Percentiles rank a stretch among this genome's conserved stretches.
Conservation (phyloP, 2,113 vertebrate species). For the Zosterops pallidus region DNA sequence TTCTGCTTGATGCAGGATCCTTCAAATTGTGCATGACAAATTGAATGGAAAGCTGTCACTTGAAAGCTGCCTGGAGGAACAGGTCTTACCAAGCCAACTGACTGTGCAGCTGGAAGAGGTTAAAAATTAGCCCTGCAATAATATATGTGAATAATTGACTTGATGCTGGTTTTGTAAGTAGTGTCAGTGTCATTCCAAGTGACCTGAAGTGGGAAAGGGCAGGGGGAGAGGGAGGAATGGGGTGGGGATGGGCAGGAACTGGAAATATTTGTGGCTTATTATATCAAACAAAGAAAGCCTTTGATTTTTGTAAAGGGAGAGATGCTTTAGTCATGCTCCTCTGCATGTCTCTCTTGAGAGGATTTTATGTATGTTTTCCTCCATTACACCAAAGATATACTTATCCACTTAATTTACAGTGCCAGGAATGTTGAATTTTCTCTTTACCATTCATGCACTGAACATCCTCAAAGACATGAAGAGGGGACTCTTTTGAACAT, state of each 20-base stretch:
- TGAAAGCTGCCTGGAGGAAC: not conserved
- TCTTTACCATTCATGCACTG: not conserved
- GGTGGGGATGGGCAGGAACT: not conserved
- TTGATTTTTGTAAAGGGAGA: not conserved
- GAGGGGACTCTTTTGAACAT: not conserved
- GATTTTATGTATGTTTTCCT: not conserved
- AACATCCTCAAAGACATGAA: not conserved
- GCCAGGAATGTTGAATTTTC: not conserved
- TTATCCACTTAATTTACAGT: not conserved
- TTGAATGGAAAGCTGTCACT: not conserved
- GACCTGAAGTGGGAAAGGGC: not conserved
- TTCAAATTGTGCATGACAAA: not conserved
- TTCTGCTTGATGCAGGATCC: not conserved
- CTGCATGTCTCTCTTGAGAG: not conserved
- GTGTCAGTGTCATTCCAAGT: not conserved
- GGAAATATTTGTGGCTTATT: not conserved
- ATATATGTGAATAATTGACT: not conserved
- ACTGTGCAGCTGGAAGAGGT: not conserved
- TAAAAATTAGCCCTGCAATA: not conserved
- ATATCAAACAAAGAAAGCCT: not conserved
- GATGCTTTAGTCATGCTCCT: not conserved
- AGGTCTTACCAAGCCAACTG: accelerated
- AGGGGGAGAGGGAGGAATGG: not conserved
- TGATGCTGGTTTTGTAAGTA: slow-evolving; percentile 1
- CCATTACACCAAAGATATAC: not conserved